Base-by-base conservation (phyloP, 2,888 invertebrate species). In the Mythimna pallens region DNA sequence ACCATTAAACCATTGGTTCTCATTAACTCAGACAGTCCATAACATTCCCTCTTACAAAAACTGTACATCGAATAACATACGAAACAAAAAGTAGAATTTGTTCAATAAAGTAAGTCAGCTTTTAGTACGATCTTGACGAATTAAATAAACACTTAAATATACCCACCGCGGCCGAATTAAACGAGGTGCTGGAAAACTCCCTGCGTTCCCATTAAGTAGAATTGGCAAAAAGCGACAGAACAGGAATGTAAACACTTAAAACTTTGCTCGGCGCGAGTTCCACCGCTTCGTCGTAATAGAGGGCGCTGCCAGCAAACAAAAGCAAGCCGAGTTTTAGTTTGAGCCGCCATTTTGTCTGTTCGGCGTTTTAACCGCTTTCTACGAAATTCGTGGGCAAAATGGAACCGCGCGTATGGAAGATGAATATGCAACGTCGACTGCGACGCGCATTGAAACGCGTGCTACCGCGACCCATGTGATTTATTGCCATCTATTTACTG, bases 181-280 rank as follows among this genome's bases (percentile, higher is more conserved):
- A 93, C 91, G 92, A 91, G 93, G 92, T 93, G 92, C 89, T 89
- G 91, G 88, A 90, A 89, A 93, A 91, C 92, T 93, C 90, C 84
- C 92, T 89, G 90, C 92, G 92, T 93, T 90, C 90, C 94, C 91
- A 94, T 95, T 94, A 94, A 93, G 92, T 93, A 92, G 92, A 93
- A 94, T 95, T 93, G 94, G 94, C 94, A 95, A 95, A 95, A 95
- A 94, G 95, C 94, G 93, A 93, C 94, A 92, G 93, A 94, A 94
- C 94, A 93, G 92, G 92, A 95, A 94, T 94, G 94, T 95, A 95
- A 95, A 95, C 95, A 95, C 95, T 95, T 95, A 94, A 95, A 95
- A 95, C 94, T 95, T 95, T 94, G 89, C 92, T 91, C 92, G 86
- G 87, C 87, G 89, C 86, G 91, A 91, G 93, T 92, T 93, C 87